These are phyloP conservation scores for Cetonia aurata DNA, from an alignment of 2,888 invertebrate species.

Conservation along the genomic window DNA sequence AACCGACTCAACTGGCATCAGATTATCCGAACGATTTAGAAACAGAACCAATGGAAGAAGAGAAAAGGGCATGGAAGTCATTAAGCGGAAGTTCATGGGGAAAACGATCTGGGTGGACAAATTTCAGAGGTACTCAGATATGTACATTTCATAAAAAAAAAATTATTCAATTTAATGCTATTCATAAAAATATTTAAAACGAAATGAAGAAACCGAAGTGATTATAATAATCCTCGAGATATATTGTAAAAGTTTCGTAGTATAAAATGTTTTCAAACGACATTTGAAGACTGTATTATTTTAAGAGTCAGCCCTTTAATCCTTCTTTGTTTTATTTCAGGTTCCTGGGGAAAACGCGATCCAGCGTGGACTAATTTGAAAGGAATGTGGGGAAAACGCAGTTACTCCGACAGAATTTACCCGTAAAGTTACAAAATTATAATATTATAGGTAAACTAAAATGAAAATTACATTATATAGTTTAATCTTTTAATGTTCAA, in stretches of 20 bases:
- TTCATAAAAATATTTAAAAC: no score
- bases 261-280: neutral
- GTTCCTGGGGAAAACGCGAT: conserved; percentile 83
- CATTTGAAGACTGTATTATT: neutral
- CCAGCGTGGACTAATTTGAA: conserved; percentile 84
- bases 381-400: conserved; percentile 84
- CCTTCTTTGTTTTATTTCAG: conserved; percentile 62
- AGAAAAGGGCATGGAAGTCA: conserved; percentile 78
- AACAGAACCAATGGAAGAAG: conserved; percentile 62
- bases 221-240: neutral
- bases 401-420: conserved; percentile 58
- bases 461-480: no score
- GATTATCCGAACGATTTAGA: conserved; percentile 54
- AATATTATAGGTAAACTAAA: conserved; percentile 35
- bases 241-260: neutral
- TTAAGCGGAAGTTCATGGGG: conserved; percentile 80
- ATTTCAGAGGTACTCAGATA: conserved; percentile 72
- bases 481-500: neutral
- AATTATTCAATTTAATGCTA: no score
- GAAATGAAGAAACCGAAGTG: no score
- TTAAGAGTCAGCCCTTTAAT: conserved; percentile 3
- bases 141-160: conserved; percentile 49
- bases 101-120: conserved; percentile 76
- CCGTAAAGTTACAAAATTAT: conserved; percentile 50
- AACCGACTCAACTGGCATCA: conserved; percentile 52